Base-by-base conservation (phyloP, 2,888 invertebrate species). In the Biston stratarius region DNA sequence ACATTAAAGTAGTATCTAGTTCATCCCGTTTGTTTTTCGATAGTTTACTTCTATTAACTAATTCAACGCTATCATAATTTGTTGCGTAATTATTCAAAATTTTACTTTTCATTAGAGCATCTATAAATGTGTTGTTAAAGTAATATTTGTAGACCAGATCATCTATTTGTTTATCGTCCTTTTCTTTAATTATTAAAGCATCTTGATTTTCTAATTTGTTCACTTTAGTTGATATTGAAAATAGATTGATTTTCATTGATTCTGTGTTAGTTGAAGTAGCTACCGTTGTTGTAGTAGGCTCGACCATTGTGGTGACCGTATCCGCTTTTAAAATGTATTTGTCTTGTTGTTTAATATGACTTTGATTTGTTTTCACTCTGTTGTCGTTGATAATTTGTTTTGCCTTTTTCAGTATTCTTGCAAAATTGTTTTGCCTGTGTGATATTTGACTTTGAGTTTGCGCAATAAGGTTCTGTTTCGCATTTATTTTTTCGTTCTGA, bases 61-160 rank as follows among this genome's bases (percentile, higher is more conserved):
- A 67, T 6, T 75, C 76, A 6, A 76, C 67, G 12, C 74, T 80
- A 0, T 83, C 83, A 0, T 77, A 67, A 2, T 74, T 69, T 0
- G 77, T 71, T 10, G 83, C 72, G 9, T 86, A 81, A 10, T 81
- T 81, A 0, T 84, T 76, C 5, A 92, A 53, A 33, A 92, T 76
- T 69, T 91, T 88, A 24, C 75, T 88, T 67, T 83, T 91, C 84
- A 93, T 91, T 5, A 92, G 52, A 38, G 79, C 87, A 57, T 93
- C 92, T 24, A 93, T 90, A 15, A 90, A 91, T 0, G 93, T 92
- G 44, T 94, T 93, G 64, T 94, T 93, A 42, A 94, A 94, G 59
- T 93, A 94, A 61, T 89, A 91, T 84, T 92, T 93, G 74, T 91
- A 92, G 5, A 94, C 86, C 67, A 94, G 82, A 68, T 93, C 93